A percentile compares a stretch with the other conserved stretches of the same genome.
Evolutionary conservation across 2,113 vertebrate genomes (phyloP).

Genomic region (Salvelinus fontinalis): DNA sequence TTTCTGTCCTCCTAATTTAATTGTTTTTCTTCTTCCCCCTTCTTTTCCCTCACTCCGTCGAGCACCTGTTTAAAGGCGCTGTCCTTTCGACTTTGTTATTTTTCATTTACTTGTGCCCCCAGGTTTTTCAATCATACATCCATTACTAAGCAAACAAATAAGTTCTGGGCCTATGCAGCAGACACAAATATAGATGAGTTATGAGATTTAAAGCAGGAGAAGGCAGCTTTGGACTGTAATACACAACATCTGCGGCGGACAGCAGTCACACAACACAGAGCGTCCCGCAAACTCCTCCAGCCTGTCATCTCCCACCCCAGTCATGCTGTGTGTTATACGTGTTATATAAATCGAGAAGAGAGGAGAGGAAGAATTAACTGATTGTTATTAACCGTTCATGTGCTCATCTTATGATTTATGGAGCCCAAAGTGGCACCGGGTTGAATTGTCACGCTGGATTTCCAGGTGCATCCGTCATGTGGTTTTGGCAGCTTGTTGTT

Average conservation of each 20-base stretch:
- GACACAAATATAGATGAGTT: constrained; percentile 80
- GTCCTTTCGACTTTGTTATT: constrained; percentile 73
- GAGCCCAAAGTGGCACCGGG: constrained; percentile 79
- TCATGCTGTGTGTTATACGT: neutral
- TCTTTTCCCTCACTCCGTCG: constrained; percentile 19
- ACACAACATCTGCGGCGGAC: constrained; percentile 72
- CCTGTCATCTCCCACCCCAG: constrained; percentile 8
- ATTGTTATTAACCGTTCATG: constrained; percentile 83
- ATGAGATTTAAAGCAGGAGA: constrained; percentile 70
- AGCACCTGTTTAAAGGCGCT: constrained; percentile 63
- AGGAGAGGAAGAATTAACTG: constrained; percentile 43
- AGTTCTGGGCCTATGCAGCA: constrained; percentile 69
- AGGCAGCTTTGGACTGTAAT: constrained; percentile 68
- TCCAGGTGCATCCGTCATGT: constrained; percentile 87
- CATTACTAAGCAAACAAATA: constrained; percentile 78
- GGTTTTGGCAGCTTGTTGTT: constrained; percentile 82
- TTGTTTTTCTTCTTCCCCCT: constrained; percentile 40
- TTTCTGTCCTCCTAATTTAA: constrained; percentile 66
- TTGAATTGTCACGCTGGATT: constrained; percentile 86
- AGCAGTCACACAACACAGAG: constrained; percentile 39
- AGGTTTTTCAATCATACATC: constrained; percentile 74
- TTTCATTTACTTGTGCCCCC: constrained; percentile 79
- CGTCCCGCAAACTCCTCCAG: constrained; percentile 26
- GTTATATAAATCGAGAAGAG: neutral
- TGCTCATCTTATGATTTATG: constrained; percentile 80